Base-by-base conservation (phyloP, 2,113 vertebrate genomes). In the Sylvietta virens region DNA sequence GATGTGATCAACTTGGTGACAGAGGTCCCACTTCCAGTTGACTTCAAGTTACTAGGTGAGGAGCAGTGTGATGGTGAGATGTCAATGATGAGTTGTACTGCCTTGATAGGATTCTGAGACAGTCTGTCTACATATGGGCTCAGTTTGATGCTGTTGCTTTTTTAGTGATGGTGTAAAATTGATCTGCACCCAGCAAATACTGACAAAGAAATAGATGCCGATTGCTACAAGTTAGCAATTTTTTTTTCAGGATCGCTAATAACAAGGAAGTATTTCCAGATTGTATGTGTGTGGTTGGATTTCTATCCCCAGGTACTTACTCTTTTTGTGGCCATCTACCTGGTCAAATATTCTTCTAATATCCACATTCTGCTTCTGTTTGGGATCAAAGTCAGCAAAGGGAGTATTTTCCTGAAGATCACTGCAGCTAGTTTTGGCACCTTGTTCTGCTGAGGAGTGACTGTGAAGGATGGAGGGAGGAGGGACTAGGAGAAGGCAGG, bases 121-220 rank as follows among this genome's bases (percentile, higher is more conserved):
- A 62, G 6, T 47, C 26, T 67, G 23, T n/a, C 35, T 47, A n/a
- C 2, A 0, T 28, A 15, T 0, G 2, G 51, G 11, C 44, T 87
- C 19, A 4, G 13, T 61, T 87, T 69, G 50, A 13, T 69, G 53
- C 37, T 77, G 13, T 65, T 89, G 22, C 20, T 77, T 81, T 89
- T 65, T 54, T 65, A 20, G 26, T 54, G 17, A 17, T 39, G 17
- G 19, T 70, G 13, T 13, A 33, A 87, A 79, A 56, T 26, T 84
- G 64, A 19, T 70, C 39, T 48, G 20, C 31, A 53, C 28, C 17
- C 27, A 6, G 11, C 8, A 79, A 50, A 50, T 40, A 61, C 28
- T 78, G 22, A 45, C 37, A 89, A 65, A 57, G 8, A 6, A 80
- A 56, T 48, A 56, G 37, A 20, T 31, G 22, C 28, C 17, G 13